Evolutionary conservation across 2,888 invertebrate species (phyloP).

Genomic region (Noctua comes): DNA sequence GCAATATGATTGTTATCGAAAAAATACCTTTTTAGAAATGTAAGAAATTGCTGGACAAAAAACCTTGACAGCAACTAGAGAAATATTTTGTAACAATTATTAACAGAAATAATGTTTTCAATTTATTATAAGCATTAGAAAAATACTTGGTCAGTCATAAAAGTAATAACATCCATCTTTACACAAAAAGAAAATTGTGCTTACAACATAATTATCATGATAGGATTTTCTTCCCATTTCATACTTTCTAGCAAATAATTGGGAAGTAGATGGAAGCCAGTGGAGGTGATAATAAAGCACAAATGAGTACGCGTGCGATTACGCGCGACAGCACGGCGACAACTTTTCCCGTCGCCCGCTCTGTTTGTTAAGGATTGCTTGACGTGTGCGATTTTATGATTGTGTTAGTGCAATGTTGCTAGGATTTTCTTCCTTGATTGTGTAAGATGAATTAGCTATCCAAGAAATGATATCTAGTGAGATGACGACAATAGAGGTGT

Average conservation of each 20-base stretch:
- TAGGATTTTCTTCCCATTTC: conserved; percentile 38
- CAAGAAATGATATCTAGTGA: background rate
- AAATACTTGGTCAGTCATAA: background rate
- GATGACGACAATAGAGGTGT: background rate
- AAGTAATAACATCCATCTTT: background rate
- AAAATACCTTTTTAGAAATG: background rate
- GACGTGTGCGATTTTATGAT: conserved; percentile 63
- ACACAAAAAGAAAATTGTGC: background rate
- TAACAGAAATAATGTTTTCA: background rate
- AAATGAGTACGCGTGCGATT: conserved; percentile 70
- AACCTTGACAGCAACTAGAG: background rate
- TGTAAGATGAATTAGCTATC: background rate
- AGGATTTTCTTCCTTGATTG: background rate
- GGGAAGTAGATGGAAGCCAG: conserved; percentile 64
- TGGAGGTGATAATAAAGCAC: conserved; percentile 73
- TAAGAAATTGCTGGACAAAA: background rate
- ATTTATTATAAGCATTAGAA: background rate
- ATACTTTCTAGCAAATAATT: conserved; percentile 63
- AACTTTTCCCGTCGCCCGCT: conserved; percentile 61
- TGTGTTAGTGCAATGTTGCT: background rate
- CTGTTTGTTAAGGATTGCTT: conserved; percentile 72
- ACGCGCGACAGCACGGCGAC: conserved; percentile 66
- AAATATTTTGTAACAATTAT: too few species aligned
- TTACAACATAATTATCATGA: conserved; percentile 2
- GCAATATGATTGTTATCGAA: too few species aligned